Evolutionary conservation across 2,113 vertebrate species (phyloP).

Genomic region (Tragelaphus buxtoni): DNA sequence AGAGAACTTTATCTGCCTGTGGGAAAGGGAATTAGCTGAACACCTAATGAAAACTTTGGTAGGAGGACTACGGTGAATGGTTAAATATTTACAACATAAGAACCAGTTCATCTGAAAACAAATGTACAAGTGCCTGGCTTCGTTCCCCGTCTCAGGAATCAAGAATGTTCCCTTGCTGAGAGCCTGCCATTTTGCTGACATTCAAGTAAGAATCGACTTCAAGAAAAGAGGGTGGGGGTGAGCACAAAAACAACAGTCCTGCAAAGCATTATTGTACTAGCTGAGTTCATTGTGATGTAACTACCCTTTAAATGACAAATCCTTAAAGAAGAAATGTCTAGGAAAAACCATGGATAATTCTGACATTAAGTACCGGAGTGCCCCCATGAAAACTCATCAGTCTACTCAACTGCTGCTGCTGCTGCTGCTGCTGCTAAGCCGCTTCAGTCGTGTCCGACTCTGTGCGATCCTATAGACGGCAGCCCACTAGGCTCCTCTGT

Average conservation of each 20-base stretch:
- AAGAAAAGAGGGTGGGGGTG: background rate
- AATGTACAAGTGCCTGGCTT: slow-evolving; percentile 37
- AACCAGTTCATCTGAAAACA: slow-evolving; percentile 46
- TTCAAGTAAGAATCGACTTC: slow-evolving; percentile 14
- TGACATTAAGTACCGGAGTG: background rate
- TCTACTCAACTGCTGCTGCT: background rate
- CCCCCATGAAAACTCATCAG: background rate
- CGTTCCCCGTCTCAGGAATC: slow-evolving; percentile 16
- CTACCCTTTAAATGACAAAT: background rate
- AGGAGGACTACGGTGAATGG: background rate
- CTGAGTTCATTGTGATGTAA: background rate
- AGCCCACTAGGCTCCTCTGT: too few species aligned
- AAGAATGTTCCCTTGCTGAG: slow-evolving; percentile 64
- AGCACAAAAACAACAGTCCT: background rate
- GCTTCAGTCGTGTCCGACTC: too few species aligned
- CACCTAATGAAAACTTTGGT: slow-evolving; percentile 35
- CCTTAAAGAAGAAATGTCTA: background rate
- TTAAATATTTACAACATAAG: slow-evolving; percentile 67
- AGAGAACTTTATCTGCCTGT: background rate
- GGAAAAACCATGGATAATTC: background rate
- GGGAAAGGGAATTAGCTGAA: slow-evolving; percentile 11
- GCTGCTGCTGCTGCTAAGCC: too few species aligned
- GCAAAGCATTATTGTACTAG: background rate
- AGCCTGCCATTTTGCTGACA: slow-evolving; percentile 42
- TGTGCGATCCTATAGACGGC: too few species aligned